These are phyloP conservation scores for Scaptomyza pallida DNA, from an alignment of 1,140 invertebrate genomes.

Conservation along the genomic window DNA sequence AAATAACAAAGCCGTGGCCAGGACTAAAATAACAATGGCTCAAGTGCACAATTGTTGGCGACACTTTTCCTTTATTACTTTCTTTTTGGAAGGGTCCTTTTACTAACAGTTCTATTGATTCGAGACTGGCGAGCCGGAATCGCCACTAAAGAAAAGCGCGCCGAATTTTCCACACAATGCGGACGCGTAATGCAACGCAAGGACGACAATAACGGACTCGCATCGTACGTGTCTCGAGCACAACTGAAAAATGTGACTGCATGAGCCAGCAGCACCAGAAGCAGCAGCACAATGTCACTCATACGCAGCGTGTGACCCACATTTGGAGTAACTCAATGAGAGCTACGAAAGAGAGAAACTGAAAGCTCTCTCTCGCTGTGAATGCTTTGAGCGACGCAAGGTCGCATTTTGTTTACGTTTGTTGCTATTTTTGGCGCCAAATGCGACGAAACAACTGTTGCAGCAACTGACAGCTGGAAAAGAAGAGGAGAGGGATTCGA, in stretches of 20 bases:
- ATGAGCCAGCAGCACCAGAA: not conserved
- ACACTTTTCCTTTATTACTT: slow-evolving; percentile 14
- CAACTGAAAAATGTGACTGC: slow-evolving; percentile 47
- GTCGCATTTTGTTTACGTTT: slow-evolving; percentile 62
- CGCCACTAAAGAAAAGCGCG: slow-evolving; percentile 54
- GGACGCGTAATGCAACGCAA: slow-evolving; percentile 2
- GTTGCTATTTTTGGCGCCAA: slow-evolving; percentile 78
- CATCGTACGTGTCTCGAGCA: slow-evolving; percentile 52
- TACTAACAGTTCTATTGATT: slow-evolving; percentile 31
- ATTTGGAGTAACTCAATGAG: slow-evolving; percentile 45
- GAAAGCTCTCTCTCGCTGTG: slow-evolving; percentile 33
- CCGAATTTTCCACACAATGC: slow-evolving; percentile 41
- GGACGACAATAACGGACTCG: slow-evolving; percentile 27
- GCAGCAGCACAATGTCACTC: slow-evolving; percentile 48
- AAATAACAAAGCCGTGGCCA: not conserved
- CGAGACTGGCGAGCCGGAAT: slow-evolving; percentile 29
- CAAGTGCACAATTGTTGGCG: slow-evolving; percentile 13
- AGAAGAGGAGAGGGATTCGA: not conserved
- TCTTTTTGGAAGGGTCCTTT: slow-evolving; percentile 2
- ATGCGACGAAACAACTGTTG: slow-evolving; percentile 69
- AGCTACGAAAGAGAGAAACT: not conserved
- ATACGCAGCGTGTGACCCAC: slow-evolving; percentile 74
- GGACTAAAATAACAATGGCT: slow-evolving; percentile 6
- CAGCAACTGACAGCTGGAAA: slow-evolving; percentile 20
- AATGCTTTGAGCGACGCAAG: not conserved